These are phyloP conservation scores for Podarcis siculus DNA, from an alignment of 2,797 vertebrate genomes.

Conservation along the genomic window DNA sequence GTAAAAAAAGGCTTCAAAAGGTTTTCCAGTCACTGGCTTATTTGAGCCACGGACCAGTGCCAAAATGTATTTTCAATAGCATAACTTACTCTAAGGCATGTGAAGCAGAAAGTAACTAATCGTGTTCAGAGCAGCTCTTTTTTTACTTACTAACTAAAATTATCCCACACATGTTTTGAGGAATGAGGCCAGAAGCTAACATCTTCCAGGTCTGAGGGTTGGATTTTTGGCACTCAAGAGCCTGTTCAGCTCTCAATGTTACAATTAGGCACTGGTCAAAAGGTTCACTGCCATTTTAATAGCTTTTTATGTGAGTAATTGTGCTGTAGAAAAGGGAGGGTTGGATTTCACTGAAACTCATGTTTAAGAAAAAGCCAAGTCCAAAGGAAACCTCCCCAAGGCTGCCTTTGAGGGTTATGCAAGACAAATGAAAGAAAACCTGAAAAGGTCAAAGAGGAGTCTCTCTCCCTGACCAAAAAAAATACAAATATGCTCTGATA, in stretches of 20 bases:
- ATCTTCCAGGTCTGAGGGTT: not conserved
- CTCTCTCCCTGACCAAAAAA: not conserved
- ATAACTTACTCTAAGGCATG: not conserved
- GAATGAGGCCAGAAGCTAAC: not conserved
- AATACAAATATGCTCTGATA: not conserved
- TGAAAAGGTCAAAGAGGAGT: not conserved
- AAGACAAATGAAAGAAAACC: not conserved
- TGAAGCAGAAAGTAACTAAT: not conserved
- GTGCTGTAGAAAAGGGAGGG: not conserved
- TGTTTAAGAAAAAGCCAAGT: not conserved
- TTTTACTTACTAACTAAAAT: not conserved
- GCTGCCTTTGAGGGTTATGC: not conserved
- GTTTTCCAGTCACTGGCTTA: too few relatives aligned
- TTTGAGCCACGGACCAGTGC: not conserved
- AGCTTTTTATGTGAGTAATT: not conserved
- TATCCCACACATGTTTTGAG: not conserved
- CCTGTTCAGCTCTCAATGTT: not conserved
- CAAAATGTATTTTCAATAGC: not conserved
- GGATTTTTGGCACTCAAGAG: not conserved
- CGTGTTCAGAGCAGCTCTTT: not conserved
- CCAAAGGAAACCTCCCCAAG: not conserved
- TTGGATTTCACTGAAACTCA: not conserved
- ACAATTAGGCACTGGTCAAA: not conserved
- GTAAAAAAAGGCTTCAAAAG: too few relatives aligned
- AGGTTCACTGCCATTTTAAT: not conserved